Conservation (phyloP, 2,113 vertebrate genomes). For the Channa argus region DNA sequence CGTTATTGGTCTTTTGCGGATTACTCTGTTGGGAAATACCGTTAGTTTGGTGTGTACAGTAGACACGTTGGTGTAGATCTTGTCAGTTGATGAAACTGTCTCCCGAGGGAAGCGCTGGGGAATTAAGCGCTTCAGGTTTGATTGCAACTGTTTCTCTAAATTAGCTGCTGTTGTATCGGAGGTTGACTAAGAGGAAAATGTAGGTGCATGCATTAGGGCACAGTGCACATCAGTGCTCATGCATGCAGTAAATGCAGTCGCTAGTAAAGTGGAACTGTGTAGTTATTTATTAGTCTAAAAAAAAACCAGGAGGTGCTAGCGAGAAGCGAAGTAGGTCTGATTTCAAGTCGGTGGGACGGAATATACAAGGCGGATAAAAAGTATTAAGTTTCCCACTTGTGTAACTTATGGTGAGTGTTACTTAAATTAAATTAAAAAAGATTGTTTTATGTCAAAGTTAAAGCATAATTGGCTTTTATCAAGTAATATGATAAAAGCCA, state of each 20-base stretch:
- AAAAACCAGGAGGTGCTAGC: too few relatives aligned
- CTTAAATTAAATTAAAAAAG: too few relatives aligned
- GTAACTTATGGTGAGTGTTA: too few relatives aligned
- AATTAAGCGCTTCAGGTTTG: constrained; percentile 24
- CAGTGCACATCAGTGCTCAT: background rate
- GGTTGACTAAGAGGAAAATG: background rate
- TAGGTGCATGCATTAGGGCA: background rate
- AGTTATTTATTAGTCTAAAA: too few relatives aligned
- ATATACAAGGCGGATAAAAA: too few relatives aligned
- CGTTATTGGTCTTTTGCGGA: background rate
- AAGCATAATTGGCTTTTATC: too few relatives aligned
- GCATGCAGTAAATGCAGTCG: background rate
- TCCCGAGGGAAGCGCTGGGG: background rate
- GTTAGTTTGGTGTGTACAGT: background rate
- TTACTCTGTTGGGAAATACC: background rate
- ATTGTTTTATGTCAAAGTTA: too few relatives aligned
- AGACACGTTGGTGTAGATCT: background rate
- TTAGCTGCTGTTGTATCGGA: constrained; percentile 19
- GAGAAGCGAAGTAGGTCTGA: too few relatives aligned
- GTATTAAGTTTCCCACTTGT: too few relatives aligned
- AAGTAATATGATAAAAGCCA: too few relatives aligned
- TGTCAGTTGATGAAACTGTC: constrained; percentile 29
- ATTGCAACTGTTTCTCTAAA: constrained; percentile 41
- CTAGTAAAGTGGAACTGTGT: too few relatives aligned
- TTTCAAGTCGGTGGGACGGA: too few relatives aligned